A percentile compares a stretch with the other conserved stretches of the same genome.
These are phyloP conservation scores for Sebastiscus tertius DNA, from an alignment of 2,797 vertebrate species.

Conservation along the genomic window DNA sequence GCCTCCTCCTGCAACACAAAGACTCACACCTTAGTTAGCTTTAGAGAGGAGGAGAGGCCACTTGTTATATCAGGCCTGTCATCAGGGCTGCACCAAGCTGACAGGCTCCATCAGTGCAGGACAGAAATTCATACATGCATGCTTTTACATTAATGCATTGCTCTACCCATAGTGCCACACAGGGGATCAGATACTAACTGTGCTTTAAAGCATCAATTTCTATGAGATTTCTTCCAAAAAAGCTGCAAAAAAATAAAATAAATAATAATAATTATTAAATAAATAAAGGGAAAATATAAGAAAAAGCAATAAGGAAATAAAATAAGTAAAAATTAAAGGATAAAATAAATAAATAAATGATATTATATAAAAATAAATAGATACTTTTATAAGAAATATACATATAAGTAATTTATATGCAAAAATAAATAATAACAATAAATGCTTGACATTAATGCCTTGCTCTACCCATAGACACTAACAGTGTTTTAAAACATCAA, in stretches of 20 bases:
- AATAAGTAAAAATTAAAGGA: no score
- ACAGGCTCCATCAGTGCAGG: not conserved
- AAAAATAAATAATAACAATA: no score
- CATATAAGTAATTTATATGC: not conserved
- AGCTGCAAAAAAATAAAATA: not conserved
- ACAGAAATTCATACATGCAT: no score
- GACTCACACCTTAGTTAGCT: slow-evolving; percentile 1
- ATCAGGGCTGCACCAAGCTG: not conserved
- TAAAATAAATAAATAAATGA: no score
- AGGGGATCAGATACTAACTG: not conserved
- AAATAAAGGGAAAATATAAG: no score
- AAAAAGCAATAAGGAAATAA: no score
- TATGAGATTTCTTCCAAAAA: not conserved
- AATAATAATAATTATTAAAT: no score
- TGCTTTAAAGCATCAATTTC: not conserved
- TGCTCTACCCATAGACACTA: no score
- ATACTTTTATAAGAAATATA: no score
- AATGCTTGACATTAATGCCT: no score
- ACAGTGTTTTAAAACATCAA: no score
- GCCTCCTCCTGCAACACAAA: slow-evolving; percentile 18
- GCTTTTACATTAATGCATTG: not conserved
- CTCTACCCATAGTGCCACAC: not conserved
- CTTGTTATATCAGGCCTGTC: slow-evolving; percentile 13
- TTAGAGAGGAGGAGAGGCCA: not conserved
- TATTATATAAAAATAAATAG: no score